A percentile compares a stretch with the other conserved stretches of the same genome.
Evolutionary conservation across 2,888 invertebrate genomes (phyloP).

Genomic region (Habrosyne pyritoides): DNA sequence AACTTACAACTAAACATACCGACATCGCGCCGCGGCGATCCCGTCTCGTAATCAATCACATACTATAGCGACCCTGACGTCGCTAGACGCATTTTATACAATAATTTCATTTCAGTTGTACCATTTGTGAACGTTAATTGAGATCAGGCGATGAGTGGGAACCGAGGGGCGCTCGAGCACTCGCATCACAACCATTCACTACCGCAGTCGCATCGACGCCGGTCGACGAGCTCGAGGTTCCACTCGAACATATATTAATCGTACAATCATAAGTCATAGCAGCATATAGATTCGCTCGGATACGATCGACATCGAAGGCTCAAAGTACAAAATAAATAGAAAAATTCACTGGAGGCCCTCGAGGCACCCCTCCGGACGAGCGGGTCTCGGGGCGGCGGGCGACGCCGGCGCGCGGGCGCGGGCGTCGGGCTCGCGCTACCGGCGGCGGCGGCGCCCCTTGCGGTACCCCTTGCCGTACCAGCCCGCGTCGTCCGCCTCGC

Average conservation of each 20-base stretch:
- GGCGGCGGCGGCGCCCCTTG: slow-evolving; percentile 85
- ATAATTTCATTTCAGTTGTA: background rate
- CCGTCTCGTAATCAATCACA: background rate
- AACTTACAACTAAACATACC: background rate
- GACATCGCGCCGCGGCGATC: background rate
- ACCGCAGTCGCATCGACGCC: slow-evolving; percentile 9
- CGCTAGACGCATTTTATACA: background rate
- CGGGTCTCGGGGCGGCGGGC: slow-evolving; percentile 12
- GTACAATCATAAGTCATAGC: too few relatives aligned
- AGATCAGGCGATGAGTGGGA: background rate
- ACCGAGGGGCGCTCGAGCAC: slow-evolving; percentile 15
- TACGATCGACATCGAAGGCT: too few relatives aligned
- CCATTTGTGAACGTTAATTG: slow-evolving; percentile 3
- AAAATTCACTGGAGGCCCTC: background rate
- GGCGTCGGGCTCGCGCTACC: slow-evolving; percentile 53
- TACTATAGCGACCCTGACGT: background rate
- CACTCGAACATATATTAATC: too few relatives aligned
- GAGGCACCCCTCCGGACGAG: background rate
- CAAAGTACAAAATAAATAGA: too few relatives aligned
- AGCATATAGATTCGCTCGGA: too few relatives aligned
- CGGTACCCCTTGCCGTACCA: slow-evolving; percentile 96
- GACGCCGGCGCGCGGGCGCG: slow-evolving; percentile 27
- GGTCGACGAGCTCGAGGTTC: background rate
- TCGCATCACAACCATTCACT: slow-evolving; percentile 29
- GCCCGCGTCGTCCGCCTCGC: slow-evolving; percentile 73